Conservation (phyloP, 2,797 vertebrate genomes). For the Pyrocephalus nanus region DNA sequence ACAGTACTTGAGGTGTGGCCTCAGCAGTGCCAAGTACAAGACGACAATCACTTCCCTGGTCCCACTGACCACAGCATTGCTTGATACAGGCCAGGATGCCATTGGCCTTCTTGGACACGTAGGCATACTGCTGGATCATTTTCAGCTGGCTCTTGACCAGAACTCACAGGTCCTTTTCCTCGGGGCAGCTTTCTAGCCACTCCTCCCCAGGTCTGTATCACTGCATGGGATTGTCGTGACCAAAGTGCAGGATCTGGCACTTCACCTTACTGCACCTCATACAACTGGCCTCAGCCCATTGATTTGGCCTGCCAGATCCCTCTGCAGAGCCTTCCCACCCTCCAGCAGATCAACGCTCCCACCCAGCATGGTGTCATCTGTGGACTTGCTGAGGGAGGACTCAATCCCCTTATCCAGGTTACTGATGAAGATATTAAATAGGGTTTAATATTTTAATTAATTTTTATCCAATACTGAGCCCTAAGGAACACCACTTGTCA, state of each 20-base stretch:
- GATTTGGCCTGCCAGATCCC: neutral
- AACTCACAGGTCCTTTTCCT: neutral
- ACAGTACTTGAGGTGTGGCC: neutral
- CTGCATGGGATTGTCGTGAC: neutral
- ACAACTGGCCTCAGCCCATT: fast-evolving
- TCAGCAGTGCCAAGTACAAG: neutral
- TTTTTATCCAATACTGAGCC: neutral
- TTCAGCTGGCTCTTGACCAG: neutral
- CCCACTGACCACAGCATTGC: neutral
- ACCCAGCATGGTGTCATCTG: neutral
- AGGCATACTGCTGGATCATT: fast-evolving
- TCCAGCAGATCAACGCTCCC: neutral
- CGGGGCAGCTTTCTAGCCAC: fast-evolving
- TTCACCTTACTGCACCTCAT: neutral
- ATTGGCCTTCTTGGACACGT: neutral
- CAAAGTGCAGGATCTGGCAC: neutral
- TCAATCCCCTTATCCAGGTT: neutral
- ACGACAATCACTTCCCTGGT: neutral
- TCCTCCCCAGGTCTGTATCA: neutral
- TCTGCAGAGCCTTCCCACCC: neutral
- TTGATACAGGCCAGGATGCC: neutral
- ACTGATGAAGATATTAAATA: neutral
- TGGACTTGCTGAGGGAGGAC: neutral
- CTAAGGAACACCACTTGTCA: neutral
- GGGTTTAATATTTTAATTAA: neutral